Evolutionary conservation across 2,888 invertebrate genomes (phyloP).

Genomic region (Notocelia uddmanniana): DNA sequence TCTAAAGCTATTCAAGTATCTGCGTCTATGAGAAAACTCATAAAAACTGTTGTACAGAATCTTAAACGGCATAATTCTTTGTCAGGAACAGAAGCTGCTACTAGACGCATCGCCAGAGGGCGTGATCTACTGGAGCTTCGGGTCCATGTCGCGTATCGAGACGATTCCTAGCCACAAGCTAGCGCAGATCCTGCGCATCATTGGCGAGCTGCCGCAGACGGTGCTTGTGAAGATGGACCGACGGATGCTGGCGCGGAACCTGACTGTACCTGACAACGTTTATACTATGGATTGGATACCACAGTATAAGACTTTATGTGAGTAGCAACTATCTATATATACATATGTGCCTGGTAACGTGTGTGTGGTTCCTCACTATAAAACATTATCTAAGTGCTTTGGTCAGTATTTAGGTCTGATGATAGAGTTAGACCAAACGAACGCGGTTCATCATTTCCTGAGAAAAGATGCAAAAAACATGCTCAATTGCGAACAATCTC

Average conservation of each 20-base stretch:
- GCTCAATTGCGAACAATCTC: not conserved
- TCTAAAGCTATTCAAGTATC: no score
- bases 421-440: not conserved
- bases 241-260: constrained; percentile 73
- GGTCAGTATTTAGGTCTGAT: not conserved
- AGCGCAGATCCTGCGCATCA: constrained; percentile 78
- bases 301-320: constrained; percentile 83
- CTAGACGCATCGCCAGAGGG: constrained; percentile 79
- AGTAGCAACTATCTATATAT: constrained; percentile 55
- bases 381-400: not conserved
- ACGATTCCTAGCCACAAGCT: constrained; percentile 79
- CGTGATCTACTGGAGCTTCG: constrained; percentile 86
- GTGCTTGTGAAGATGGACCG: constrained; percentile 85
- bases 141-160: constrained; percentile 85
- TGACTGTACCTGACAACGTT: constrained; percentile 80
- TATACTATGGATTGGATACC: constrained; percentile 84
- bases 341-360: not conserved
- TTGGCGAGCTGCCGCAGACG: constrained; percentile 81
- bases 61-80: constrained; percentile 27
- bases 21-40: no score
- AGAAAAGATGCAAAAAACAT: not conserved
- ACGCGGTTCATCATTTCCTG: not conserved
- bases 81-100: constrained; percentile 74
- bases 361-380: not conserved
- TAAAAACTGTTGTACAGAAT: not conserved